A percentile compares a stretch with the other conserved stretches of the same genome.
Evolutionary conservation across 2,888 invertebrate species (phyloP).

Genomic region (Agrenia bidenticulata): DNA sequence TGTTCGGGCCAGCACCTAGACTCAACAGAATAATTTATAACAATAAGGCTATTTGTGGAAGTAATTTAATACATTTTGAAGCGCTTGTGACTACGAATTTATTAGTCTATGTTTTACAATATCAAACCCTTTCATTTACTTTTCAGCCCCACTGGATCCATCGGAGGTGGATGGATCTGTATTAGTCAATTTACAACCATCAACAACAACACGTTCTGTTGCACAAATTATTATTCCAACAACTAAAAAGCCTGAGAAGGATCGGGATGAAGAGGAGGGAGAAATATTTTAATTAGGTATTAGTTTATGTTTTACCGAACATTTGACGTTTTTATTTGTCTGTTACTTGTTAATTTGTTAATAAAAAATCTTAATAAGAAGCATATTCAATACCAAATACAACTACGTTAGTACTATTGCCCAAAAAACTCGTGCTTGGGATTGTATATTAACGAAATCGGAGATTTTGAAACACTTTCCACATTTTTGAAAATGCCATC

Average conservation of each 20-base stretch:
- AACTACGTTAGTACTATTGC: no score
- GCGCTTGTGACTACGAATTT: no score
- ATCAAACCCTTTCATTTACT: neutral
- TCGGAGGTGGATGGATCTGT: slow-evolving; percentile 16
- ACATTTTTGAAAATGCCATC: no score
- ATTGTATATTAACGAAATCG: neutral
- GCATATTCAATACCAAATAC: no score
- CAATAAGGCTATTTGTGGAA: slow-evolving; percentile 38
- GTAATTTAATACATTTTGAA: slow-evolving; percentile 28
- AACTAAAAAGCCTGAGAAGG: slow-evolving; percentile 23
- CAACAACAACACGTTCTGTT: slow-evolving; percentile 12
- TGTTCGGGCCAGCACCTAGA: slow-evolving; percentile 28
- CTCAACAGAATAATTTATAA: slow-evolving; percentile 42
- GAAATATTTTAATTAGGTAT: slow-evolving; percentile 20
- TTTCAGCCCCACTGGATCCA: slow-evolving; percentile 13
- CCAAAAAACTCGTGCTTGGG: slow-evolving; percentile 12
- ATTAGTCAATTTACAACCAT: slow-evolving; percentile 8
- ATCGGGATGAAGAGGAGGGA: slow-evolving; percentile 27
- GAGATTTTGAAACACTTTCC: no score
- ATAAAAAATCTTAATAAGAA: no score
- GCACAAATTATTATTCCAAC: slow-evolving; percentile 14
- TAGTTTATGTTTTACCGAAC: neutral
- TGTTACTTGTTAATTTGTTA: no score
- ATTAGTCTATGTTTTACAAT: no score
- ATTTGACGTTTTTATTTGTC: neutral